Evolutionary conservation across 2,888 invertebrate species (phyloP).

Genomic region (Drosophila eohydei): DNA sequence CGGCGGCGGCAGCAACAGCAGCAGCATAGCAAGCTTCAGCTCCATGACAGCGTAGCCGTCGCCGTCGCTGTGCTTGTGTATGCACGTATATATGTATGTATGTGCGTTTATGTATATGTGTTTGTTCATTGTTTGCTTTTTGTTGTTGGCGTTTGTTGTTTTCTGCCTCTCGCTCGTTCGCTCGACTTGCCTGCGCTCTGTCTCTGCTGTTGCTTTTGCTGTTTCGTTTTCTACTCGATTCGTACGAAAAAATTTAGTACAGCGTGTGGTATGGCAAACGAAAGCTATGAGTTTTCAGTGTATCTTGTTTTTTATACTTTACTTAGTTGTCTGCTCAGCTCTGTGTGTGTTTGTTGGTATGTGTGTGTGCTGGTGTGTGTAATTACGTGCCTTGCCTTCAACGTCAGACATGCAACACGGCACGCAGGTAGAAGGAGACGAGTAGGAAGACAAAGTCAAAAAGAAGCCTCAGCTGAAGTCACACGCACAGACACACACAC

Average conservation of each 20-base stretch:
- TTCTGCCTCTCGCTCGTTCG: constrained; percentile 48
- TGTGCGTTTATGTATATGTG: constrained; percentile 41
- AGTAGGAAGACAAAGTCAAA: constrained; percentile 59
- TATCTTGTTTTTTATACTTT: constrained; percentile 63
- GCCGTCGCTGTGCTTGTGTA: constrained; percentile 28
- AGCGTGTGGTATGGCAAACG: constrained; percentile 83
- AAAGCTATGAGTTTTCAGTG: constrained; percentile 83
- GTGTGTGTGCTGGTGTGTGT: constrained; percentile 53
- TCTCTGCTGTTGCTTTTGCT: constrained; percentile 42
- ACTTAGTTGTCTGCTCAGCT: constrained; percentile 35
- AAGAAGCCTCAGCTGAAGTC: constrained; percentile 25
- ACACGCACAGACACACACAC: constrained; percentile 31
- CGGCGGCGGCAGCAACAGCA: constrained; percentile 50
- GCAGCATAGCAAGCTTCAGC: constrained; percentile 55
- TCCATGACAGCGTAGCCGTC: constrained; percentile 42
- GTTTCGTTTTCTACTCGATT: constrained; percentile 71
- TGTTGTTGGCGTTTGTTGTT: constrained; percentile 75
- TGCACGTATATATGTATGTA: constrained; percentile 6
- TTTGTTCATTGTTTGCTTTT: constrained; percentile 78
- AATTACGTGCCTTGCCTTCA: constrained; percentile 67
- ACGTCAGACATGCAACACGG: constrained; percentile 58
- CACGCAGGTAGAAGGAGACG: constrained; percentile 58
- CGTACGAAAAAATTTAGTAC: constrained; percentile 82
- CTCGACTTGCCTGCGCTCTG: constrained; percentile 23
- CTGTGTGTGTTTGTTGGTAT: constrained; percentile 26